Conservation (phyloP, 2,113 vertebrate species). For the Menidia beryllina region DNA sequence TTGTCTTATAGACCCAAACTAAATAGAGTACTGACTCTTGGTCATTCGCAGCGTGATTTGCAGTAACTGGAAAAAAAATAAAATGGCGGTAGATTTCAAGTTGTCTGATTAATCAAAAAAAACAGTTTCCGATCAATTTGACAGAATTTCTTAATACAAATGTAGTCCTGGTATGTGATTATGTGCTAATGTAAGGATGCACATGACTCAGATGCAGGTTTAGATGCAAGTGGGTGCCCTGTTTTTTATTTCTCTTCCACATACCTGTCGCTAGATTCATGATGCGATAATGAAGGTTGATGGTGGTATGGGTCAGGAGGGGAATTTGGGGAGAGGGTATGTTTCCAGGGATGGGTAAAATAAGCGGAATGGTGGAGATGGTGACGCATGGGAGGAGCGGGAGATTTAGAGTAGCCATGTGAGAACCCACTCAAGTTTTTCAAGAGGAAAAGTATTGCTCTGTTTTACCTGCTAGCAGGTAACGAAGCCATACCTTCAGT, state of each 20-base stretch:
- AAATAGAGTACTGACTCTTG: too few relatives aligned
- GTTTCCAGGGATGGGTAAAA: slow-evolving; percentile 5
- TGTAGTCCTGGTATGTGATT: too few relatives aligned
- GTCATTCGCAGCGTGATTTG: too few relatives aligned
- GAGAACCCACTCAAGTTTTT: slow-evolving; percentile 7
- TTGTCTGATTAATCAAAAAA: too few relatives aligned
- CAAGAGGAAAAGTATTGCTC: not conserved
- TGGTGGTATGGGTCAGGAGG: not conserved
- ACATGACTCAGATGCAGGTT: too few relatives aligned
- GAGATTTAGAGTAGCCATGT: slow-evolving; percentile 27
- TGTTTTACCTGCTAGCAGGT: not conserved
- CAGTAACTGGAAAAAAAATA: too few relatives aligned
- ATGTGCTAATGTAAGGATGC: too few relatives aligned
- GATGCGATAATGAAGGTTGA: not conserved
- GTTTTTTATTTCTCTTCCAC: not conserved
- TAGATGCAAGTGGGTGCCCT: too few relatives aligned
- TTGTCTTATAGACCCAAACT: too few relatives aligned
- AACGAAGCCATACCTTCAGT: slow-evolving; percentile 86
- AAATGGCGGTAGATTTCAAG: too few relatives aligned
- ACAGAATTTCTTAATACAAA: too few relatives aligned
- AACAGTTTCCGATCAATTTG: too few relatives aligned
- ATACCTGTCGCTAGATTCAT: slow-evolving; percentile 62
- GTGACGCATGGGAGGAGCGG: not conserved
- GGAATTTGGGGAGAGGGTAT: not conserved
- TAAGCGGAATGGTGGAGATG: slow-evolving; percentile 15